Evolutionary conservation across 1,140 invertebrate species (phyloP).

Genomic region (Aphaenogaster rudis): DNA sequence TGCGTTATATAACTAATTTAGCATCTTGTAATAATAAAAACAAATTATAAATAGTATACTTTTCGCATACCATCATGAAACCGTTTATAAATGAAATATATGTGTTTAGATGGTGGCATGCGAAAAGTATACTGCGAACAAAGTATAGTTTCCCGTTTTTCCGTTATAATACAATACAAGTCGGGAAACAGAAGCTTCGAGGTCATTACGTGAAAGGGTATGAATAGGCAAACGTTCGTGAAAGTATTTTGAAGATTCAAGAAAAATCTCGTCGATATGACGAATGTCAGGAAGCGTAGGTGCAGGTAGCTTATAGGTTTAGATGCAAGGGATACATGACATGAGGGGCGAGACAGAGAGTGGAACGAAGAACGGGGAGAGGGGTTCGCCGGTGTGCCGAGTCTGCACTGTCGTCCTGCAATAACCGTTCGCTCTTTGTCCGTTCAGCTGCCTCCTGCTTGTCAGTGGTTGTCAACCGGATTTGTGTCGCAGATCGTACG

Average conservation of each 20-base stretch:
- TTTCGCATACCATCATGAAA: too few relatives aligned
- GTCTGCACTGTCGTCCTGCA: constrained; percentile 81
- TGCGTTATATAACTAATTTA: neutral
- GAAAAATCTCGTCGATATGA: constrained; percentile 61
- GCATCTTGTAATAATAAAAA: neutral
- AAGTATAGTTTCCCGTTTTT: neutral
- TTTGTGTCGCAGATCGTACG: constrained; percentile 7
- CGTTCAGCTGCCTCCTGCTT: constrained; percentile 84
- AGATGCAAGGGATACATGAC: constrained; percentile 61
- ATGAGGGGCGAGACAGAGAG: constrained; percentile 8
- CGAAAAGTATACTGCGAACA: neutral
- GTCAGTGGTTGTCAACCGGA: constrained; percentile 80
- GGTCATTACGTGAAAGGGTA: neutral
- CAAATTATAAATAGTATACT: neutral
- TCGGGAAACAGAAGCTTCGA: neutral
- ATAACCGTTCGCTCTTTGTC: constrained; percentile 86
- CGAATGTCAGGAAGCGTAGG: constrained; percentile 61
- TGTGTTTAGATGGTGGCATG: neutral
- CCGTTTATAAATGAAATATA: too few relatives aligned
- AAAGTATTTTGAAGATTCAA: constrained; percentile 50
- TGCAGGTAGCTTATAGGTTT: constrained; percentile 71
- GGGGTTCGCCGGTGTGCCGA: constrained; percentile 71
- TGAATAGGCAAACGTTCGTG: neutral
- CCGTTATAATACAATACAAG: neutral
- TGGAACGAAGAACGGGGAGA: constrained; percentile 60